Conservation (phyloP, 2,113 vertebrate species). For the Brienomyrus longianalis region DNA sequence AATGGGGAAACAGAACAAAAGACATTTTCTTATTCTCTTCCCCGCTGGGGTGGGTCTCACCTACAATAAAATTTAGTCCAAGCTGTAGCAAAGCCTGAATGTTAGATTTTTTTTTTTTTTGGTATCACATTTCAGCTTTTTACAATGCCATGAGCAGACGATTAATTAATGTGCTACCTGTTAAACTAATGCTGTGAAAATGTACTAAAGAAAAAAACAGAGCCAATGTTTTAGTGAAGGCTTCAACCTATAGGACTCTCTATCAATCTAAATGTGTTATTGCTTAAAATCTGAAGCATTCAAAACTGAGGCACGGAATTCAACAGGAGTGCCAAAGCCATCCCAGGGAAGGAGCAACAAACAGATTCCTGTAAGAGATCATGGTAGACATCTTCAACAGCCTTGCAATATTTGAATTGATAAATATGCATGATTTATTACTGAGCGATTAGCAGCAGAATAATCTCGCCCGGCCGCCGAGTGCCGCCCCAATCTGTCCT, state of each 20-base stretch:
- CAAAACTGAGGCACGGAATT: not conserved
- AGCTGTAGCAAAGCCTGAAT: not conserved
- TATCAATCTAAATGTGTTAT: not conserved
- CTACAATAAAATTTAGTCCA: not conserved
- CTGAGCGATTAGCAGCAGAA: not conserved
- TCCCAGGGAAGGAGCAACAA: not conserved
- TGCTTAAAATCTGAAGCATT: not conserved
- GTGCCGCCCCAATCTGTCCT: not conserved
- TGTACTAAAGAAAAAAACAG: not conserved
- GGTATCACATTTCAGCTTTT: not conserved
- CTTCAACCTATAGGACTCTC: not conserved
- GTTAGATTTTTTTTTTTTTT: not conserved
- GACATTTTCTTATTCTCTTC: not conserved
- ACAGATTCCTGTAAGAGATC: not conserved
- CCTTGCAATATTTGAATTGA: not conserved
- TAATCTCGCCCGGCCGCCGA: not conserved
- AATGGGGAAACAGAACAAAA: not conserved
- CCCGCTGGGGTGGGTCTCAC: no score
- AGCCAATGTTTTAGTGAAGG: not conserved
- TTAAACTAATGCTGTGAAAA: not conserved
- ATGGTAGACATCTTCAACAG: not conserved
- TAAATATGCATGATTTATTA: not conserved
- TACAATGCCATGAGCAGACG: constrained; percentile 8
- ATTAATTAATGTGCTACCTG: not conserved
- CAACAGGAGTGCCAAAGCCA: not conserved